These are phyloP conservation scores for Gopherus evgoodei DNA, from an alignment of 2,113 vertebrate species.

Conservation along the genomic window DNA sequence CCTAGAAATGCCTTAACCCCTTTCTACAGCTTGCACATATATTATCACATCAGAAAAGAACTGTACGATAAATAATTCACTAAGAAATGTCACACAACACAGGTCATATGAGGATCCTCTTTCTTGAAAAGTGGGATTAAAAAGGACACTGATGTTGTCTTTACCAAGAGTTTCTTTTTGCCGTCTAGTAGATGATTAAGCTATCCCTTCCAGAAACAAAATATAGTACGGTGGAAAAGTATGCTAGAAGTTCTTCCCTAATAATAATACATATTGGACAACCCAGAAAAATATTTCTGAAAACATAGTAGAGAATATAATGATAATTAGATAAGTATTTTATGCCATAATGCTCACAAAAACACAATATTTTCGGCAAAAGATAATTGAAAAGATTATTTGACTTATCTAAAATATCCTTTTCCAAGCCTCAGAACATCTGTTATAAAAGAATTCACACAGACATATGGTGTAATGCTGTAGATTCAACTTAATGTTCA, in stretches of 20 bases:
- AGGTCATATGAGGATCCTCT: not conserved
- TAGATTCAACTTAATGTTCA: not conserved
- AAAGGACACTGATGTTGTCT: rapidly evolving
- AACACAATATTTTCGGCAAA: constrained; percentile 71
- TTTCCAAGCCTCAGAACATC: constrained; percentile 61
- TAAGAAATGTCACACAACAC: rapidly evolving
- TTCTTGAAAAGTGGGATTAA: not conserved
- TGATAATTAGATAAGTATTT: constrained; percentile 67
- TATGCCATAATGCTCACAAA: constrained; percentile 38
- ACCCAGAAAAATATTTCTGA: constrained; percentile 61
- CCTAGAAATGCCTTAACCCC: rapidly evolving
- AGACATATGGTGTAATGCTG: not conserved
- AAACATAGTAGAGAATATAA: constrained; percentile 64
- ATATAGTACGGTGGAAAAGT: constrained; percentile 29
- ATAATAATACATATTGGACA: constrained; percentile 63
- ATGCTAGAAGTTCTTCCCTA: constrained; percentile 34
- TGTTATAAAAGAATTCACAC: constrained; percentile 9
- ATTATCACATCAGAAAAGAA: no score
- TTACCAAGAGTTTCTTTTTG: not conserved
- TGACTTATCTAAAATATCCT: constrained; percentile 75
- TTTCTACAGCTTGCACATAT: not conserved
- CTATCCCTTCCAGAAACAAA: constrained; percentile 7
- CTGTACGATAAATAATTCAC: not conserved
- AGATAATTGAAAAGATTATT: constrained; percentile 77
- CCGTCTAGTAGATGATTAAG: not conserved